Evolutionary conservation across 2,113 vertebrate genomes (phyloP), one percentile per base, ranked within the genome.

Genomic region (Hippolais icterina): DNA sequence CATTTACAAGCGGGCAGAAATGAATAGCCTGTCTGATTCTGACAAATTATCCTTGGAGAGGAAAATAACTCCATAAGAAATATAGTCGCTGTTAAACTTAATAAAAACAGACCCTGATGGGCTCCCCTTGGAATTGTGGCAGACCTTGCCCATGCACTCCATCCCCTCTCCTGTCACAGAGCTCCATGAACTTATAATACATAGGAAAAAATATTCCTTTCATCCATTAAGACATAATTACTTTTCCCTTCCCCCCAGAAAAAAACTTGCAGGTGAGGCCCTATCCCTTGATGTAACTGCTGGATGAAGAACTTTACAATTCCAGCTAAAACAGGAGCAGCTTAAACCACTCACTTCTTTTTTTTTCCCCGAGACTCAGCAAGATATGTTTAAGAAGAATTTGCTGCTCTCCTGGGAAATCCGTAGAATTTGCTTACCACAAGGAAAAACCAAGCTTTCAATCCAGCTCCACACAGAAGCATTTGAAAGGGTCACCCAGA

Each of bases 1-100:
- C 96, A 91, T 91, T 95, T 96, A 90, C 94, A 96, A 93, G 91
- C 2, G 0, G 72, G 87, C 44, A 87, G 89, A 93, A 96, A 96
- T 91, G 94, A 95, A 96, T 87, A 94, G 70, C 87, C 94, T 97
- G 97, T 96, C 97, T 80, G 84, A 91, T 89, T 96, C 93, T 97
- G 96, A 97, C 96, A 97, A 96, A 97, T 97, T 95, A 96, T 97
- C 95, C 96, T 97, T 49, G 72, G 93, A 95, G 90, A 97, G 94
- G 84, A 96, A 96, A 96, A 97, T 95, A 97, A 96, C 95, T 97
- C 96, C 89, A 23, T 90, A 94, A 96, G 97, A 97, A 96, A 97
- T 97, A 96, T 87, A 94, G 94, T 96, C 91, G 79, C 77, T 95
- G 90, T 92, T 97, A 95, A 97, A 95, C 94, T 96, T 96, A 97